Conservation (phyloP, 1,140 invertebrate genomes). For the Eulimnadia texana region DNA sequence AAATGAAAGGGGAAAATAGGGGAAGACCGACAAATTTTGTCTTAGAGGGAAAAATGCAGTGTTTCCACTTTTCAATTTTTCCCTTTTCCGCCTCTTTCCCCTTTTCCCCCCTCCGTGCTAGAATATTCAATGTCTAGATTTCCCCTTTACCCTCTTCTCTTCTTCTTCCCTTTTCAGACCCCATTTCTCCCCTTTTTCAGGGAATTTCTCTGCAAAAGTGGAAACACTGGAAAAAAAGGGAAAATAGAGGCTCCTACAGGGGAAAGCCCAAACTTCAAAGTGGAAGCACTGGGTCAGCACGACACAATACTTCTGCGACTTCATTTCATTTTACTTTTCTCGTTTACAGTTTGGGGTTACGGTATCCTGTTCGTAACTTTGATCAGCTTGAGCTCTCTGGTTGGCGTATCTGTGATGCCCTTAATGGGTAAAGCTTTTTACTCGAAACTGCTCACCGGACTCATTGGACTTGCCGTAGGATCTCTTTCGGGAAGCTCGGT, state of each 20-base stretch:
- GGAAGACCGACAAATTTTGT: too few species aligned
- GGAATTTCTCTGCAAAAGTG: neutral
- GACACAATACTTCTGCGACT: neutral
- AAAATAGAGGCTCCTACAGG: too few species aligned
- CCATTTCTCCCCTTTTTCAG: neutral
- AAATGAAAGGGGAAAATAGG: too few species aligned
- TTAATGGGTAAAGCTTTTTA: constrained; percentile 43
- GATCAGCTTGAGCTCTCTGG: constrained; percentile 43
- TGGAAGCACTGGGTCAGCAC: too few species aligned
- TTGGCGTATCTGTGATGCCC: constrained; percentile 43
- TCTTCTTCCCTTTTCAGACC: neutral
- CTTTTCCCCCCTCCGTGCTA: too few species aligned
- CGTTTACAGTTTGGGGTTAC: constrained; percentile 41
- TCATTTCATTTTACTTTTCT: neutral
- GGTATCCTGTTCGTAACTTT: constrained; percentile 44
- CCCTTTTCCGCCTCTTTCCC: too few species aligned
- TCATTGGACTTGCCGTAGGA: constrained; percentile 48
- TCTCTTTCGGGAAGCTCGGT: constrained; percentile 44
- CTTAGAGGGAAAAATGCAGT: too few species aligned
- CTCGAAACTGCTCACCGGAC: constrained; percentile 39
- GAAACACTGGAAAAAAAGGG: too few species aligned
- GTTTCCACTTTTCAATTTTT: too few species aligned
- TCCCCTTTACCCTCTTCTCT: too few species aligned
- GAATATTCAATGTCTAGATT: too few species aligned
- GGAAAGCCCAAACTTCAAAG: too few species aligned